Evolutionary conservation across 1,140 invertebrate genomes (phyloP).

Genomic region (Calosoma granatense): DNA sequence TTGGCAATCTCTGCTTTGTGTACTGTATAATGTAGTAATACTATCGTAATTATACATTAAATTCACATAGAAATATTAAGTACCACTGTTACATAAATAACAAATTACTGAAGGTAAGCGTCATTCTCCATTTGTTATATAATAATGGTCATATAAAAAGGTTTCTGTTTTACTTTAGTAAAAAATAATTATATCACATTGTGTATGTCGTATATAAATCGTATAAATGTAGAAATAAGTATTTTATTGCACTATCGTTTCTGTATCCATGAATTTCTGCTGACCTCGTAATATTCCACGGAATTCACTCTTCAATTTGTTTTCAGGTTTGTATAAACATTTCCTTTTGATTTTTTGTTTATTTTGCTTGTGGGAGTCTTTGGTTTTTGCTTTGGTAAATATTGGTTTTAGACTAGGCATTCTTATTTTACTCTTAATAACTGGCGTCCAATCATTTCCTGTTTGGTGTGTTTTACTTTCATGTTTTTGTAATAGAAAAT

Average conservation of each 20-base stretch:
- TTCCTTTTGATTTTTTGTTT: constrained; percentile 16
- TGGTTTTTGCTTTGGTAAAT: constrained; percentile 12
- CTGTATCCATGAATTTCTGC: not conserved
- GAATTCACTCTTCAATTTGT: not conserved
- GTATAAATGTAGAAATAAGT: too few relatives aligned
- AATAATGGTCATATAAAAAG: too few relatives aligned
- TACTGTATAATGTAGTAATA: too few relatives aligned
- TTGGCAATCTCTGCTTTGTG: too few relatives aligned
- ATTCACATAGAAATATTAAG: too few relatives aligned
- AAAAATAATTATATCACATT: too few relatives aligned
- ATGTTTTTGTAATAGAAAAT: constrained; percentile 35
- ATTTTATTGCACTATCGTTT: constrained; percentile 4
- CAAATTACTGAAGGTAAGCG: too few relatives aligned
- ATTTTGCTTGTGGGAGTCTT: constrained; percentile 15
- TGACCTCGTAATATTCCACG: not conserved
- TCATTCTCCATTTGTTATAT: too few relatives aligned
- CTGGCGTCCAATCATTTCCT: constrained; percentile 4
- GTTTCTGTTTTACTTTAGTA: too few relatives aligned
- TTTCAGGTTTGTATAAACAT: not conserved
- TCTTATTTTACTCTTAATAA: constrained; percentile 16
- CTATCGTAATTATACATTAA: too few relatives aligned
- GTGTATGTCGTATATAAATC: too few relatives aligned
- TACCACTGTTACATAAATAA: too few relatives aligned
- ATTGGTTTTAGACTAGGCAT: constrained; percentile 14
- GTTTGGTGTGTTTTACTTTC: constrained; percentile 17